phyloP scores from a whole-genome alignment of 2,888 invertebrate species.

The Plutella xylostella region DNA sequence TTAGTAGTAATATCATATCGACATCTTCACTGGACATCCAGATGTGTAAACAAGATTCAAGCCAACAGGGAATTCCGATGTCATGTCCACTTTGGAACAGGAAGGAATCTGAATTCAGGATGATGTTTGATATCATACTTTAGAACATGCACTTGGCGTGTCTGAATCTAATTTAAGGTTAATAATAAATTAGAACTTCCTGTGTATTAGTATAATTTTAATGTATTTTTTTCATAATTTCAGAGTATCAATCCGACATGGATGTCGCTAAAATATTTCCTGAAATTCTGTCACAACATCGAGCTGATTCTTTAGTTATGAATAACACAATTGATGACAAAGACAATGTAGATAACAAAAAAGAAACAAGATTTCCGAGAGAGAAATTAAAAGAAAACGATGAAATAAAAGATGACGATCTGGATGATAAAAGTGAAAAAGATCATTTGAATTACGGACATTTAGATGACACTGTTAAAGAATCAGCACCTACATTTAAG shows the following conservation, averaged over 20 bases:
- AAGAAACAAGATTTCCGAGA: background rate
- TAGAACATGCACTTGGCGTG: too few species aligned
- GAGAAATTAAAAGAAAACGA: constrained; percentile 29
- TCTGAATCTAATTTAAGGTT: too few species aligned
- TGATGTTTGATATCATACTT: too few species aligned
- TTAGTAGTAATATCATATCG: too few species aligned
- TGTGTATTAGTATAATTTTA: background rate
- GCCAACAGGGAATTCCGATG: too few species aligned
- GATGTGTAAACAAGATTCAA: too few species aligned
- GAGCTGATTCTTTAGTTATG: constrained; percentile 30
- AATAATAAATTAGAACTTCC: too few species aligned
- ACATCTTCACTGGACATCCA: too few species aligned
- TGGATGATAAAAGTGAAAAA: constrained; percentile 45
- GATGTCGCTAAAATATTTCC: constrained; percentile 38
- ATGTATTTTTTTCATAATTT: background rate
- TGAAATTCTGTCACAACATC: constrained; percentile 39
- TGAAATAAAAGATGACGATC: constrained; percentile 41
- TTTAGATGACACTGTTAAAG: constrained; percentile 44
- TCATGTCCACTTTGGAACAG: too few species aligned
- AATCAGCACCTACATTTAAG: constrained; percentile 48
- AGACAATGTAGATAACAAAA: constrained; percentile 22
- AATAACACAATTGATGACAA: constrained; percentile 44
- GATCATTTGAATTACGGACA: constrained; percentile 51
- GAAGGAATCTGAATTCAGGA: too few species aligned
- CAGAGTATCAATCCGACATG: constrained; percentile 56